Evolutionary conservation across 2,888 invertebrate species (phyloP), one percentile per base, ranked within the genome.

Genomic region (Mechanitis mazaeus): DNA sequence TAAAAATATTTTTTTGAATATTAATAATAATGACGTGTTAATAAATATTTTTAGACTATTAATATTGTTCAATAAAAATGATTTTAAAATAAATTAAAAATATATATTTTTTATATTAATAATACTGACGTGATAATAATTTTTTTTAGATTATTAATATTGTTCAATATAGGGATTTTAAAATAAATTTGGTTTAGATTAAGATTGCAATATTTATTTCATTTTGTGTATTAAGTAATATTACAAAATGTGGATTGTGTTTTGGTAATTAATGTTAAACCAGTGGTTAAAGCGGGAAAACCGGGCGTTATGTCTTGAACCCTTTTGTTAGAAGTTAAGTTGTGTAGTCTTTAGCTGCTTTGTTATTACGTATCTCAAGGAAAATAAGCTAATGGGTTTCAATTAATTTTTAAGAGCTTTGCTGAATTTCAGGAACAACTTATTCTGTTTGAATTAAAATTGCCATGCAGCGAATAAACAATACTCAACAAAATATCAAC

Each of bases 191-290:
- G n/a, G 31, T 9, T 5, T 31, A 31, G 31, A 3, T 50, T 50
- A 50, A 31, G n/a, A 31, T 31, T 50, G 31, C 5, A 31, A n/a
- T 9, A 50, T 31, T 31, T 31, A 50, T 31, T 47, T 4, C 58
- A 38, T 42, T 11, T 28, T 77, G 75, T 79, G 67, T 9, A 65
- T 33, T 60, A 59, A 69, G 75, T 80, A 81, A 81, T 83, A 79
- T 77, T 77, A 74, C 80, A 75, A 80, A 80, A 82, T 80, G 79
- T 78, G 83, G 76, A 81, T 83, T 77, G 81, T 78, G 75, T 76
- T 75, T 76, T 71, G 75, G 83, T 84, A 85, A 85, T 63, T 64
- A 85, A 85, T 84, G 85, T 83, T 78, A 81, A 84, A 80, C 72
- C 72, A 69, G 77, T 74, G 75, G 80, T 74, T 78, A 81, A 83